Conservation (phyloP, 2,888 invertebrate genomes). For the Plebejus anna region DNA sequence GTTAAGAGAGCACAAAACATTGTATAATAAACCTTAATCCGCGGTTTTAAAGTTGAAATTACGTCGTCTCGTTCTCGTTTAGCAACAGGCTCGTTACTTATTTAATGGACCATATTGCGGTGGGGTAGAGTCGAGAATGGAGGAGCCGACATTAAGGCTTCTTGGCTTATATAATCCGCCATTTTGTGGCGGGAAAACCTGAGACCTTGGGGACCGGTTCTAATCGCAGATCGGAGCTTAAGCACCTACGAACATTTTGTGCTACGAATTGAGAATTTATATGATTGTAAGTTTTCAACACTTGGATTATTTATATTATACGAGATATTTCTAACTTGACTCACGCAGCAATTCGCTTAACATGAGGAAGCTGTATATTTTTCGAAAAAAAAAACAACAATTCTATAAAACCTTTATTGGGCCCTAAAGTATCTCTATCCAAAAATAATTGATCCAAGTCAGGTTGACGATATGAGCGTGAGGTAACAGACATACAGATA, state of each 20-base stretch:
- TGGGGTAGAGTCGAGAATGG: conserved; percentile 30
- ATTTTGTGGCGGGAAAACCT: conserved; percentile 70
- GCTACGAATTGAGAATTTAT: conserved; percentile 14
- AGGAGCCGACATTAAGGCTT: conserved; percentile 26
- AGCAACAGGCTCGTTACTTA: conserved; percentile 4
- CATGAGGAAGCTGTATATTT: too few relatives aligned
- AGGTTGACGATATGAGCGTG: too few relatives aligned
- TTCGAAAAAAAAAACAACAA: too few relatives aligned
- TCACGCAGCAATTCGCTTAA: too few relatives aligned
- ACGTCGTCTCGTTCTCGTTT: conserved; percentile 5
- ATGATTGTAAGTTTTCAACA: conserved; percentile 6
- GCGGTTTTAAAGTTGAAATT: conserved; percentile 5
- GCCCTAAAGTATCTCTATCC: too few relatives aligned
- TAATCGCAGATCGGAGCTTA: conserved; percentile 38
- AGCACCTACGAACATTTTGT: conserved; percentile 10
- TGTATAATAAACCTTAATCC: background rate
- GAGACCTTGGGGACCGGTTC: conserved; percentile 73
- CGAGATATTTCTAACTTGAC: background rate
- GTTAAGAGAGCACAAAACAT: background rate
- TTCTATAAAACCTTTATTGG: too few relatives aligned
- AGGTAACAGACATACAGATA: too few relatives aligned
- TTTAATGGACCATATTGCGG: background rate
- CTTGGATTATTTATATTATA: background rate
- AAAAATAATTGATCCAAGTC: too few relatives aligned
- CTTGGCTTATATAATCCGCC: conserved; percentile 46